Base-by-base conservation (phyloP, 2,113 vertebrate genomes). In the Capra hircus region DNA sequence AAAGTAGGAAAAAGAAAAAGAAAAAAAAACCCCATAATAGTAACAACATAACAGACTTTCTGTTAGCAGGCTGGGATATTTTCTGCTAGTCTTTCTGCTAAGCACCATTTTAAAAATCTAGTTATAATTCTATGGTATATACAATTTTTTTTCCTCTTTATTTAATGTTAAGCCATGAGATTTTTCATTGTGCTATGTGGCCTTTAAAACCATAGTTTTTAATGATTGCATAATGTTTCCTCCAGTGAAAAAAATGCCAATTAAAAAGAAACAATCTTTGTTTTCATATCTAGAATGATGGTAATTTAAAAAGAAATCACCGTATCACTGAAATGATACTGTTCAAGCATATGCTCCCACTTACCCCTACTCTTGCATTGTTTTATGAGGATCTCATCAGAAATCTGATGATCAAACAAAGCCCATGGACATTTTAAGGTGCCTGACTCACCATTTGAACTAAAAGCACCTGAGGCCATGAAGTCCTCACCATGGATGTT, bases 341-440 rank as follows among this genome's bases (percentile, higher is more conserved):
- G 27, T 93, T 85, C 15, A 80, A 94, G 40, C n/a, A 33, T 53
- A 86, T n/a, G 15, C 55, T 97, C 7, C 43, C 13, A 84, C 15
- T 1, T 0, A 59, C 2, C 21, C 1, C 9, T 52, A 28, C 11
- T 95, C 95, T 81, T 52, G 55, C 74, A 88, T 95, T 90, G 64
- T 88, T 94, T 90, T 94, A 52, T 90, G 85, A 96, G 71, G 19
- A 80, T 95, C 80, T 90, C 11, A 86, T 95, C n/a, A 90, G 27
- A 95, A 94, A 52, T 92, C 36, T 95, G 62, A 57, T 84, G 45
- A 94, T 11, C 3, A 64, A 62, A 94, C 48, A 71, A 84, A 96
- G 52, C 14, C n/a, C 2, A 17, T 67, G 40, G 25, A 30, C 33
- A 89, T 86, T 91, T 95, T 52, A 71, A 78, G 33, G 50, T 50